Percentiles rank a stretch among this genome's conserved stretches.
phyloP scores from a whole-genome alignment of 1,140 invertebrate genomes.

The Riptortus pedestris region DNA sequence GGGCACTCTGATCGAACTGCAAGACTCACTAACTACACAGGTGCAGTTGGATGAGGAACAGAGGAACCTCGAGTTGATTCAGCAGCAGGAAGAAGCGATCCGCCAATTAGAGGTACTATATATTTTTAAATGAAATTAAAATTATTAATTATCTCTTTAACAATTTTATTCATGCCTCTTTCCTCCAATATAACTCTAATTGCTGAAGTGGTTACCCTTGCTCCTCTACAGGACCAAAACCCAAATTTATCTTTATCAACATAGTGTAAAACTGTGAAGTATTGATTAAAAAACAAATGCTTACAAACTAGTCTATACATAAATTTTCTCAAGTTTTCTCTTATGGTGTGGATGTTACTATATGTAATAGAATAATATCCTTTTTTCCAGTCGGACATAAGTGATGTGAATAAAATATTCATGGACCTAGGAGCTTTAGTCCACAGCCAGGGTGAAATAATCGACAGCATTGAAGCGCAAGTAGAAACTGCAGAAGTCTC shows the following conservation, averaged over 20 bases:
- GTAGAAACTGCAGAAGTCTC: constrained; percentile 82
- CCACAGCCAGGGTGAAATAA: constrained; percentile 91
- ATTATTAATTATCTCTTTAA: background rate
- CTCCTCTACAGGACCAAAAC: too few species aligned
- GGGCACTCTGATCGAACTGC: constrained; percentile 57
- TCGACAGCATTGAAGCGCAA: constrained; percentile 94
- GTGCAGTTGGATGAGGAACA: constrained; percentile 74
- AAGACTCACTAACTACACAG: constrained; percentile 45
- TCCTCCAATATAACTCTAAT: too few species aligned
- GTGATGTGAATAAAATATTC: constrained; percentile 95
- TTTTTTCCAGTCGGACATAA: constrained; percentile 71
- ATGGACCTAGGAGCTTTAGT: constrained; percentile 93
- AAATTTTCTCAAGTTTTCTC: background rate
- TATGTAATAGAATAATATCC: background rate
- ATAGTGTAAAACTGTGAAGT: background rate
- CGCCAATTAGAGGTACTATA: constrained; percentile 69
- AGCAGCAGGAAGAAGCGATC: constrained; percentile 84
- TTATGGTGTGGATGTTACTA: background rate
- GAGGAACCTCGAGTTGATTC: constrained; percentile 68
- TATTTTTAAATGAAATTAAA: constrained; percentile 19
- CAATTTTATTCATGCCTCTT: too few species aligned
- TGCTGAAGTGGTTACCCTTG: too few species aligned
- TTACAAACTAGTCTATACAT: background rate
- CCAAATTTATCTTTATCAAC: too few species aligned
- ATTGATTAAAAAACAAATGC: background rate